Evolutionary conservation across 2,888 invertebrate species (phyloP).

Genomic region (Ferrisia virgata): DNA sequence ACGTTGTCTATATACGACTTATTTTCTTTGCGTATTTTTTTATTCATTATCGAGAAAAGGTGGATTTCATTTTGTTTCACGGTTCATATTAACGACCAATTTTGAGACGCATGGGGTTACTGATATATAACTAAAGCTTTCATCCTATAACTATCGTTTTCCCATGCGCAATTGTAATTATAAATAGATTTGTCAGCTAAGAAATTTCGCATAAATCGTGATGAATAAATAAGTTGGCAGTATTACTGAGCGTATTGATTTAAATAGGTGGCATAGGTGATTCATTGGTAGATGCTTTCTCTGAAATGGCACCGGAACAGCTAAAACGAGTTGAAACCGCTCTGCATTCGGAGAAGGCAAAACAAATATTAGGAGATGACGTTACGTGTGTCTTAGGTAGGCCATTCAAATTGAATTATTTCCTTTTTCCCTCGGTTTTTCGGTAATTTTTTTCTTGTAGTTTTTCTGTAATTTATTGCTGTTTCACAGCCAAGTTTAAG

Average conservation of each 20-base stretch:
- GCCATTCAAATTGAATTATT: constrained; percentile 33
- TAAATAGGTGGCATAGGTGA: constrained; percentile 43
- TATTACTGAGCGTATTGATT: constrained; percentile 37
- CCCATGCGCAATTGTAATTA: neutral
- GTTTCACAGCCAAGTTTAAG: neutral
- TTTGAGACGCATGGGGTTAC: neutral
- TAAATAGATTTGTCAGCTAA: neutral
- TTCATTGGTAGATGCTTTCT: constrained; percentile 55
- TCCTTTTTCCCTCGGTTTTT: neutral
- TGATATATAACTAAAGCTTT: neutral
- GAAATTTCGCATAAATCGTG: neutral
- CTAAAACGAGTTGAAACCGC: constrained; percentile 57
- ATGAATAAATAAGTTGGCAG: neutral
- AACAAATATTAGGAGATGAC: constrained; percentile 57
- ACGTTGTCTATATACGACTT: neutral
- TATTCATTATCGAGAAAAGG: neutral
- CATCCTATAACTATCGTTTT: neutral
- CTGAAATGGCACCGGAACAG: constrained; percentile 58
- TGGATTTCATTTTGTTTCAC: neutral
- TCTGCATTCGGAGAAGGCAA: constrained; percentile 58
- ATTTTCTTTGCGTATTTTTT: neutral
- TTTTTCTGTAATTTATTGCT: neutral
- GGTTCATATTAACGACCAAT: neutral
- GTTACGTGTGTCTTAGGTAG: constrained; percentile 56
- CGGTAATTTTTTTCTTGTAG: neutral